Percentiles rank a stretch among this genome's conserved stretches.
Conservation (phyloP, 2,797 vertebrate species). For the Gephyroberyx darwinii region DNA sequence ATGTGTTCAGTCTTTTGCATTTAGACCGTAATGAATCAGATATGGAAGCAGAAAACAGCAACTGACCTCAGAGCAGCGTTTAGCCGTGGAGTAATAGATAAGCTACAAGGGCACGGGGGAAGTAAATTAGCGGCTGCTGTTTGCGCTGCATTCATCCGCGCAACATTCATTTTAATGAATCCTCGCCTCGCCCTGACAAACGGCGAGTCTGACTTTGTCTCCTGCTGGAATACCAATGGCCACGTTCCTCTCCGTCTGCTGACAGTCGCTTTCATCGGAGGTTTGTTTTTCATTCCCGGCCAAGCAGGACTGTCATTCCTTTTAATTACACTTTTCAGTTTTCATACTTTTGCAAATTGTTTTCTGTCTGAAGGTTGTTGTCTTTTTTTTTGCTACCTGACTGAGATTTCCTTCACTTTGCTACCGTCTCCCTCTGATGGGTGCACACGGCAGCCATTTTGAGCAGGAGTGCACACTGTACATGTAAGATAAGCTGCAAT, state of each 20-base stretch:
- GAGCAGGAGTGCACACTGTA: slow-evolving; percentile 18
- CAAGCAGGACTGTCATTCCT: not conserved
- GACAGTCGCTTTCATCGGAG: too few relatives aligned
- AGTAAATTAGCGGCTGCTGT: slow-evolving; percentile 8
- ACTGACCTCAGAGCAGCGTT: not conserved
- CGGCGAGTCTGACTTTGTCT: not conserved
- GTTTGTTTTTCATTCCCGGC: not conserved
- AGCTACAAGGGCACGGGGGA: not conserved
- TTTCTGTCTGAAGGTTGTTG: too few relatives aligned
- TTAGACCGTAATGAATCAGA: slow-evolving; percentile 7
- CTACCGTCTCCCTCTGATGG: slow-evolving; percentile 1
- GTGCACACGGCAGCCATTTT: slow-evolving; percentile 50
- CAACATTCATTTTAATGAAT: too few relatives aligned
- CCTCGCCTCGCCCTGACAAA: not conserved
- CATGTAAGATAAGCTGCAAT: slow-evolving; percentile 45
- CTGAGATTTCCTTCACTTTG: not conserved
- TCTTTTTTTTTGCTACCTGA: too few relatives aligned
- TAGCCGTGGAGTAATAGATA: not conserved
- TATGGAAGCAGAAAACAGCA: not conserved
- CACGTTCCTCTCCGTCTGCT: not conserved
- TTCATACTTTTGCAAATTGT: too few relatives aligned
- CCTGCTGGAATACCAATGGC: not conserved
- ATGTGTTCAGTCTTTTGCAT: not conserved
- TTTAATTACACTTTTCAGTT: not conserved
- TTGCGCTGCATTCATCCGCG: not conserved